A percentile compares a stretch with the other conserved stretches of the same genome.
phyloP scores from a whole-genome alignment of 1,140 invertebrate species.

The Zaprionus davidi region DNA sequence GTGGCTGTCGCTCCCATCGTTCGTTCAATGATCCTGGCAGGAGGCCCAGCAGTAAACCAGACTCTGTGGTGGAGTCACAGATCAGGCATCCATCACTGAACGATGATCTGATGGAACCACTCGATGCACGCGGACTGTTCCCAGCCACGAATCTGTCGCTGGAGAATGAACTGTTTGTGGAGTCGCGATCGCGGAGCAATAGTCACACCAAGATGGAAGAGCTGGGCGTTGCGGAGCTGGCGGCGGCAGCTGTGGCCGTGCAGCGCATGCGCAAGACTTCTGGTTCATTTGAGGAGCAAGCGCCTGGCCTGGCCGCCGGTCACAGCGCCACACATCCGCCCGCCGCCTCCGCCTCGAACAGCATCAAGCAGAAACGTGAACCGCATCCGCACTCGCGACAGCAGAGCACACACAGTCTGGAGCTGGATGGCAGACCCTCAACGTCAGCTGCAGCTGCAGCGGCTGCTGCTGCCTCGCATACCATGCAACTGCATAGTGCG shows the following conservation, averaged over 20 bases:
- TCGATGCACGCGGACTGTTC: constrained; percentile 57
- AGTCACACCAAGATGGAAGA: constrained; percentile 83
- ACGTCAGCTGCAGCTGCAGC: constrained; percentile 52
- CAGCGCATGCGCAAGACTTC: constrained; percentile 73
- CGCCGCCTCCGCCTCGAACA: constrained; percentile 65
- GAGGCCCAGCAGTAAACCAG: constrained; percentile 69
- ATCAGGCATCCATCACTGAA: constrained; percentile 81
- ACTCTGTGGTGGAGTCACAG: constrained; percentile 75
- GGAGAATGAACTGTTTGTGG: constrained; percentile 80
- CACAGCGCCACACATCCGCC: constrained; percentile 74
- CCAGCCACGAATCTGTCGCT: constrained; percentile 72
- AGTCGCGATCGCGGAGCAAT: constrained; percentile 80
- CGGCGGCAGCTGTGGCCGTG: constrained; percentile 65
- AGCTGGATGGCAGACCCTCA: constrained; percentile 75
- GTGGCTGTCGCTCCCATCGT: constrained; percentile 79
- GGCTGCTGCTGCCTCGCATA: constrained; percentile 58
- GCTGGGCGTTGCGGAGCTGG: constrained; percentile 69
- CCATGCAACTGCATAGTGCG: constrained; percentile 72
- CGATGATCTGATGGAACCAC: constrained; percentile 76
- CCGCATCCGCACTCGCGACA: constrained; percentile 71
- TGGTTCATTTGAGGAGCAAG: constrained; percentile 74
- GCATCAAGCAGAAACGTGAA: constrained; percentile 74
- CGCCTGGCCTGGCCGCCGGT: constrained; percentile 48
- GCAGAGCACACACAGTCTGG: constrained; percentile 81
- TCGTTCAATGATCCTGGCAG: constrained; percentile 79